Evolutionary conservation across 2,888 invertebrate genomes (phyloP).

Genomic region (Portevinia maculata): DNA sequence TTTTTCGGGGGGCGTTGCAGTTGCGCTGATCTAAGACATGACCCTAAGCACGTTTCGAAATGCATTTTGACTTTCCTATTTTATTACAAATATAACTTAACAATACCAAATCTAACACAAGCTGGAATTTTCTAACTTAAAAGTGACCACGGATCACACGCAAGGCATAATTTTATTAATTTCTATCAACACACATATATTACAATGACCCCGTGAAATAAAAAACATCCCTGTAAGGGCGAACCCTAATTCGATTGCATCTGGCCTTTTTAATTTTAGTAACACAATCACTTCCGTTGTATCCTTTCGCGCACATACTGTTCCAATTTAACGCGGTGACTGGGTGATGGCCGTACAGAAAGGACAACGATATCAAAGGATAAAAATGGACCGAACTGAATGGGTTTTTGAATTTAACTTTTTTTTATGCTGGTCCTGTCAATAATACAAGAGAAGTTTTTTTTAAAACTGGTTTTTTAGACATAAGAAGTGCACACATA

Average conservation of each 20-base stretch:
- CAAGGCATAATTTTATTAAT: constrained; percentile 23
- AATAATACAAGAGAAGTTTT: constrained; percentile 42
- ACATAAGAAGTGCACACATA: not conserved
- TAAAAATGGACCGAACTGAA: constrained; percentile 49
- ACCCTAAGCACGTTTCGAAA: too few relatives aligned
- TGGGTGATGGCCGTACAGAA: constrained; percentile 35
- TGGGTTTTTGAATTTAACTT: constrained; percentile 49
- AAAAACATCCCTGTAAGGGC: constrained; percentile 35
- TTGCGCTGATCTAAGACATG: too few relatives aligned
- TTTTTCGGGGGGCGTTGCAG: too few relatives aligned
- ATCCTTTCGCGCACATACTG: constrained; percentile 52
- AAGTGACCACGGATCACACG: constrained; percentile 61
- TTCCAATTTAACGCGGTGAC: constrained; percentile 33
- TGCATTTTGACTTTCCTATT: too few relatives aligned
- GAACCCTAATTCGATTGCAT: constrained; percentile 49
- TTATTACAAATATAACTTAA: not conserved
- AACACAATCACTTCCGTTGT: constrained; percentile 15
- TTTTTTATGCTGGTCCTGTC: constrained; percentile 56
- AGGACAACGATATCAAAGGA: constrained; percentile 35
- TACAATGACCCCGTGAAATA: constrained; percentile 69
- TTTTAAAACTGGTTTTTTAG: constrained; percentile 50
- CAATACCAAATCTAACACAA: not conserved
- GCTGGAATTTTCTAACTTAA: constrained; percentile 18
- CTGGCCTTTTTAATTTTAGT: constrained; percentile 48
- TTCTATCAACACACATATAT: constrained; percentile 45